These are phyloP conservation scores for Setophaga coronata DNA, from an alignment of 2,113 vertebrate genomes.

Conservation along the genomic window DNA sequence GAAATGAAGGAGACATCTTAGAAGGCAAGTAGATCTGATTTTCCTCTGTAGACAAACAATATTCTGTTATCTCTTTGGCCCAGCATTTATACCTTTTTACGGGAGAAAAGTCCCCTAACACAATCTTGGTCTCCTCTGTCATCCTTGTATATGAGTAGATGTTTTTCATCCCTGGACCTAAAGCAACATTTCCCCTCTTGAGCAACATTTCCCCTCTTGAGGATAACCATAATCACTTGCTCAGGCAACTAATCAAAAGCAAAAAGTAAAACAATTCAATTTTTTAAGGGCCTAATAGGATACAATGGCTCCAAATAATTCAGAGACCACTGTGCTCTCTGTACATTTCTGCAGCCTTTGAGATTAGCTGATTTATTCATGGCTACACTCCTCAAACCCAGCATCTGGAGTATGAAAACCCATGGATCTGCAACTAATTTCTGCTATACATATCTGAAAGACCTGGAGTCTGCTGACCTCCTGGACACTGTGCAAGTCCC, in stretches of 20 bases:
- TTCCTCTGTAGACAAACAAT: not conserved
- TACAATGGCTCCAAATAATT: not conserved
- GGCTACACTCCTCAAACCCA: not conserved
- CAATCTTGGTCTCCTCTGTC: not conserved
- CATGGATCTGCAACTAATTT: slow-evolving; percentile 50
- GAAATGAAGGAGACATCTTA: not conserved
- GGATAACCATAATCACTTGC: not conserved
- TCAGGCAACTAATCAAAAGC: not conserved
- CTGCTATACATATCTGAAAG: slow-evolving; percentile 16
- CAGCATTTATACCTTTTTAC: not conserved
- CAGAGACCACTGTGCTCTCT: not conserved
- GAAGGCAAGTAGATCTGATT: not conserved
- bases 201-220: not conserved
- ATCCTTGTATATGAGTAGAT: not conserved
- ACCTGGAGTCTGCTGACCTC: slow-evolving; percentile 30
- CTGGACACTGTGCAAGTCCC: slow-evolving; percentile 2
- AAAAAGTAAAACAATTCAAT: not conserved
- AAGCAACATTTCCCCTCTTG: not conserved
- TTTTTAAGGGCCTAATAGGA: not conserved
- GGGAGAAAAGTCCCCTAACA: not conserved
- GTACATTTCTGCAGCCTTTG: not conserved
- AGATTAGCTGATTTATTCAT: slow-evolving; percentile 40
- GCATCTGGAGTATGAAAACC: slow-evolving; percentile 23
- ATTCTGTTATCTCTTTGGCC: not conserved
- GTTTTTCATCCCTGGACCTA: not conserved